phyloP scores from a whole-genome alignment of 2,888 invertebrate species.

The Belgica antarctica region DNA sequence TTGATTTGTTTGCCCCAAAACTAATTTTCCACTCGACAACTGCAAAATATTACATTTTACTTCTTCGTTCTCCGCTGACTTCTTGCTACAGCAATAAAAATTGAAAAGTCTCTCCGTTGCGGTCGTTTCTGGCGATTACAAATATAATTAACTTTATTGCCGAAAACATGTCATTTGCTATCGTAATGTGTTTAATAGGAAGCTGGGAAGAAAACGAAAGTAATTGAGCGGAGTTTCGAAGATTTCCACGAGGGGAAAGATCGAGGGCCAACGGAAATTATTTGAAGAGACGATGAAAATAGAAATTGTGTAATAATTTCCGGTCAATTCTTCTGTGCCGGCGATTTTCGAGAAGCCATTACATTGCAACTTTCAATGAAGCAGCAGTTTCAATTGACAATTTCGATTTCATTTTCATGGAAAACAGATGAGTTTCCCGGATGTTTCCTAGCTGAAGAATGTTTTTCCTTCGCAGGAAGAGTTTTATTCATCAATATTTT shows the following conservation, averaged over 20 bases:
- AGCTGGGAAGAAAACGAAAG: conserved; percentile 8
- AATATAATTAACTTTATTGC: conserved; percentile 39
- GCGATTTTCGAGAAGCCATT: background rate
- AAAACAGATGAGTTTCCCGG: conserved; percentile 1
- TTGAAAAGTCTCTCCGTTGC: conserved; percentile 27
- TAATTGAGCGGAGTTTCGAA: conserved; percentile 21
- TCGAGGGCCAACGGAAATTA: background rate
- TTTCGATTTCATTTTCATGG: background rate
- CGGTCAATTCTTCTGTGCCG: conserved; percentile 32
- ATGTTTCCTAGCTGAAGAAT: too few relatives aligned
- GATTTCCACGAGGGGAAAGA: background rate
- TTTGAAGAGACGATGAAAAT: conserved; percentile 15
- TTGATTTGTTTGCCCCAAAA: conserved; percentile 27
- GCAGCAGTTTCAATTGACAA: too few relatives aligned
- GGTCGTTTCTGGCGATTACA: conserved; percentile 19
- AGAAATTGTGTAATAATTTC: conserved; percentile 41
- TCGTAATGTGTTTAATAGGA: conserved; percentile 4
- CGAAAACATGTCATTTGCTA: conserved; percentile 11
- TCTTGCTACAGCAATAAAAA: conserved; percentile 26
- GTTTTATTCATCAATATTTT: too few relatives aligned
- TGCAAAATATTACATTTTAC: background rate
- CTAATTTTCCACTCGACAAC: conserved; percentile 40
- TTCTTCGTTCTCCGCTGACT: background rate
- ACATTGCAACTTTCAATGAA: background rate
- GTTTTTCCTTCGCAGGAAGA: too few relatives aligned